Evolutionary conservation across 2,888 invertebrate genomes (phyloP).

Genomic region (Polydrusus cervinus): DNA sequence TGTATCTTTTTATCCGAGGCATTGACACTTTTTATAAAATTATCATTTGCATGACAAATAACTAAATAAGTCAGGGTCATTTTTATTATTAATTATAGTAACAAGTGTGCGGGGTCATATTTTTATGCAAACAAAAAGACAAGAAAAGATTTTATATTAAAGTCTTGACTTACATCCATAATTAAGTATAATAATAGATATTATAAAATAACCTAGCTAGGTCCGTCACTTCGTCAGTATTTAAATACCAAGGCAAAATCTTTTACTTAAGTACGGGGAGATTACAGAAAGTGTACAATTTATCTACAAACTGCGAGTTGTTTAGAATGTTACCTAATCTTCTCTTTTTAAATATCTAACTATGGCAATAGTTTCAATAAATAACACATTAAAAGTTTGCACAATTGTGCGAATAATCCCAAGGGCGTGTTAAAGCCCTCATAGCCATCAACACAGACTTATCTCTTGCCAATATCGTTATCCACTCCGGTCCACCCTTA

Average conservation of each 20-base stretch:
- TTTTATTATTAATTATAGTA: conserved; percentile 6
- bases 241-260: conserved; percentile 14
- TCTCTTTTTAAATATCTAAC: too few relatives aligned
- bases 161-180: conserved; percentile 11
- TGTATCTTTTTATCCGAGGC: neutral
- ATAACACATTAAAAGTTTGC: too few relatives aligned
- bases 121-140: conserved; percentile 14
- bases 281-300: too few relatives aligned
- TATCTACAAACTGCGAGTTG: too few relatives aligned
- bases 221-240: neutral
- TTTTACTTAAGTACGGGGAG: neutral
- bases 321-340: too few relatives aligned
- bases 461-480: too few relatives aligned
- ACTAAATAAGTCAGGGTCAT: conserved; percentile 16
- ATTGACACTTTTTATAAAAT: neutral
- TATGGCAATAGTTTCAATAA: too few relatives aligned
- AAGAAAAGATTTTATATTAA: neutral
- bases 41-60: neutral
- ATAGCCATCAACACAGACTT: too few relatives aligned
- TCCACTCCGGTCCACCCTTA: too few relatives aligned
- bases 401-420: too few relatives aligned
- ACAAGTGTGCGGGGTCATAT: neutral
- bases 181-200: conserved; percentile 14
- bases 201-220: conserved; percentile 2
- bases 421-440: too few relatives aligned